Conservation (phyloP, 2,797 vertebrate genomes). For the Pipistrellus pygmaeus region DNA sequence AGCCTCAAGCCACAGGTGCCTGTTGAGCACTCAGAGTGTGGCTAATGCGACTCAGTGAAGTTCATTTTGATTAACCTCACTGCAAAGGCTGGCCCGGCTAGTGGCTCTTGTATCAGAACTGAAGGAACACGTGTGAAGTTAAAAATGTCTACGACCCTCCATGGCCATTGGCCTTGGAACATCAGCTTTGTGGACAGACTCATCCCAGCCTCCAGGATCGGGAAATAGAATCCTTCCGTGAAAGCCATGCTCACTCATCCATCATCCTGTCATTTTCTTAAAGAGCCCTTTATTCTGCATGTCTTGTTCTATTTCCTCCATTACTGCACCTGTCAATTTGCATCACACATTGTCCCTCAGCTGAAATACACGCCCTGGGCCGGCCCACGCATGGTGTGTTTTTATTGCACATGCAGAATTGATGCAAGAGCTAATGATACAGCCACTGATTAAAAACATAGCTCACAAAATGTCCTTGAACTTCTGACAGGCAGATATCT, state of each 20-base stretch:
- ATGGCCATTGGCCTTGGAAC: neutral
- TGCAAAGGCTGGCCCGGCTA: fast-evolving
- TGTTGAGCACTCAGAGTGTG: too few relatives aligned
- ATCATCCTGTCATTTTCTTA: constrained; percentile 72
- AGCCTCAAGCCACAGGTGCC: neutral
- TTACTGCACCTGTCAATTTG: constrained; percentile 72
- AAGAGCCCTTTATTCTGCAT: constrained; percentile 75
- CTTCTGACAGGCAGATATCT: neutral
- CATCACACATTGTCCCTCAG: constrained; percentile 50
- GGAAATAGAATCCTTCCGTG: constrained; percentile 48
- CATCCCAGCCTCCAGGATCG: constrained; percentile 13
- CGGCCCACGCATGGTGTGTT: neutral
- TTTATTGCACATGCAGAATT: constrained; percentile 41
- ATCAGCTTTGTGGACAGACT: constrained; percentile 24
- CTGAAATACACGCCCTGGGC: constrained; percentile 57
- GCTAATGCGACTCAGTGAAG: fast-evolving
- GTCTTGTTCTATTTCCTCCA: constrained; percentile 69
- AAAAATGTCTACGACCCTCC: neutral
- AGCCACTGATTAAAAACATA: neutral
- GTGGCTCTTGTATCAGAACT: neutral
- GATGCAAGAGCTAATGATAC: neutral
- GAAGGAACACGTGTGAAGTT: neutral
- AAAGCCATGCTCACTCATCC: constrained; percentile 62
- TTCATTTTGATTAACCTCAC: neutral
- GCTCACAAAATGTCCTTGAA: neutral